These are phyloP conservation scores for Agrotis segetum DNA, from an alignment of 2,888 invertebrate species.

Conservation along the genomic window DNA sequence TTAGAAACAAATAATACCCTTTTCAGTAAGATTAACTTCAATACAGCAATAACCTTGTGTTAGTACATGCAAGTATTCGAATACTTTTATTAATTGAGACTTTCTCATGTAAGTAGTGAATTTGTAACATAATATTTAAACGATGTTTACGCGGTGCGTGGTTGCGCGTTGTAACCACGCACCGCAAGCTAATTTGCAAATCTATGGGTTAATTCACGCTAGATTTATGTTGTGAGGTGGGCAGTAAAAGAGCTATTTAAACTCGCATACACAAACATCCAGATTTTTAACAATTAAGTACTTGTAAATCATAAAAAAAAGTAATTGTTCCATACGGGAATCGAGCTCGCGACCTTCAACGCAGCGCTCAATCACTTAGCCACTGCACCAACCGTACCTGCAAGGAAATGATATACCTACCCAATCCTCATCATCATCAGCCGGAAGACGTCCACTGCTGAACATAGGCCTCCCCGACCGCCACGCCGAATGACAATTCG, in stretches of 20 bases:
- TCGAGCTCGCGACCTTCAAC: neutral
- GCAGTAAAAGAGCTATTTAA: too few relatives aligned
- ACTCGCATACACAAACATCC: too few relatives aligned
- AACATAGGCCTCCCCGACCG: too few relatives aligned
- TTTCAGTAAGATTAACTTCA: constrained; percentile 6
- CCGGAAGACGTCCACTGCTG: too few relatives aligned
- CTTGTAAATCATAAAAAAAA: too few relatives aligned
- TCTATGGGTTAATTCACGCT: constrained; percentile 17
- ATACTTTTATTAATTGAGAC: constrained; percentile 45
- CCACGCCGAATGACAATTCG: too few relatives aligned
- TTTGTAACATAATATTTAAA: constrained; percentile 12
- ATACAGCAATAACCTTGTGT: constrained; percentile 39
- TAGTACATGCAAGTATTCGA: constrained; percentile 27
- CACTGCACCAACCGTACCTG: neutral
- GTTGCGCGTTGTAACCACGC: constrained; percentile 6
- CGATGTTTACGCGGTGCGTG: constrained; percentile 21
- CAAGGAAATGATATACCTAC: too few relatives aligned
- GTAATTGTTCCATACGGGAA: neutral
- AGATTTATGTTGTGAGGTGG: neutral
- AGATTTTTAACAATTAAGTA: too few relatives aligned
- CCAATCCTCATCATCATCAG: too few relatives aligned
- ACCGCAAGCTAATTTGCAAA: constrained; percentile 52
- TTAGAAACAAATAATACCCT: too few relatives aligned
- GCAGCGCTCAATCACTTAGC: neutral
- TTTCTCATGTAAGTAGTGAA: constrained; percentile 18